phyloP scores from a whole-genome alignment of 2,888 invertebrate species.

The Ennomos quercinarius region DNA sequence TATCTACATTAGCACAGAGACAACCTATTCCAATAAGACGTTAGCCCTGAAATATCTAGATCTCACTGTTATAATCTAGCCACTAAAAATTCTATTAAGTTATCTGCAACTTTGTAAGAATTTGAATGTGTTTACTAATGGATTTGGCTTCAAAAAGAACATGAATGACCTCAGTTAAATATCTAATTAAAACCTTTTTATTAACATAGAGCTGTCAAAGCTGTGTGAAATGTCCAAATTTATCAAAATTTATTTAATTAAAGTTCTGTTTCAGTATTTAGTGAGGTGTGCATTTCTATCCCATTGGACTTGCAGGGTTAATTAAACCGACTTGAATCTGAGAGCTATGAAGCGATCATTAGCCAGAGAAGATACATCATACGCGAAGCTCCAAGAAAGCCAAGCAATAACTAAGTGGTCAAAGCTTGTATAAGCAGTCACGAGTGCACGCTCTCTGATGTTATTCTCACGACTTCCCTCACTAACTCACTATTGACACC shows the following conservation, averaged over 20 bases:
- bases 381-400: constrained; percentile 32
- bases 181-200: no score
- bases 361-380: constrained; percentile 30
- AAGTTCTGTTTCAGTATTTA: no score
- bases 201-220: no score
- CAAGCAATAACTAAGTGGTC: constrained; percentile 38
- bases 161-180: no score
- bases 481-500: constrained; percentile 53
- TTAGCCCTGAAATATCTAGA: constrained; percentile 2
- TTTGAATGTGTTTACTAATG: no score
- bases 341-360: constrained; percentile 36
- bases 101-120: background rate
- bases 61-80: background rate
- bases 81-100: background rate
- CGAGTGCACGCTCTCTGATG: constrained; percentile 51
- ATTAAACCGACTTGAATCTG: constrained; percentile 18
- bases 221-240: no score
- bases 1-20: constrained; percentile 33
- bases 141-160: no score
- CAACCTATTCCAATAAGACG: constrained; percentile 4
- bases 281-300: no score
- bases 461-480: constrained; percentile 56
- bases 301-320: background rate
- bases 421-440: constrained; percentile 48
- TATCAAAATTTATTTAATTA: no score